Base-by-base conservation (phyloP, 2,797 vertebrate genomes). In the Helostoma temminkii region DNA sequence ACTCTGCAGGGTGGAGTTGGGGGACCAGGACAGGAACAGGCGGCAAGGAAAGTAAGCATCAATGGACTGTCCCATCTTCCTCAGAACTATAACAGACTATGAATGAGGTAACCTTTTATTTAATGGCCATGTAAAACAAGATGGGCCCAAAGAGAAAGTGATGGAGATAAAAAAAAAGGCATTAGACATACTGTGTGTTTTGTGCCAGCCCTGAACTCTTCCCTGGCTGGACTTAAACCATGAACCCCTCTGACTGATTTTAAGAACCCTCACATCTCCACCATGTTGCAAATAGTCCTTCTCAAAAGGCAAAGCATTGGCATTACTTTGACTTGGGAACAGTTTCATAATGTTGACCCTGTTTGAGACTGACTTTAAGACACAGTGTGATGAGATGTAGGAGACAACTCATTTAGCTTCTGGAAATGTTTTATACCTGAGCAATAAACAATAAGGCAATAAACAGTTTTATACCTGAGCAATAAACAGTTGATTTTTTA, bases 1-100 rank as follows among this genome's bases (percentile, higher is more conserved):
- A 96, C 94, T 5, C 81, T 96, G 74, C 91, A 94, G 36, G 82
- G 92, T 21, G 88, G 92, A 5, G 61, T 86, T 0, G 76, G 30
- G 26, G 32, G 48, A 19, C n/a, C 59, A 1, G 80, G 63, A 24
- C 93, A 85, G 19, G 94, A 82, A 30, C 89, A 89, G 48, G 30
- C 68, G 41, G 58, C 47, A 3, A 90, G 95, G 63, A 92, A 86
- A 19, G 88, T 95, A 1, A 95, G 93, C 81, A 83, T 95, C 71
- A 95, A 94, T 1, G 93, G 93, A 66, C 79, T 89, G 5, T 84
- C 95, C 26, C 95, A 71, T 21, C 47, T 85, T 41, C 71, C 82
- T 49, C 91, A 88, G 55, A 91, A 88, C 62, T 90, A 73, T 25
- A 85, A 91, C 76, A 79, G 81, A 50, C 71, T 84, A n/a, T 92